Evolutionary conservation across 2,888 invertebrate genomes (phyloP).

Genomic region (Galeopsomyia nigrocyanea): DNA sequence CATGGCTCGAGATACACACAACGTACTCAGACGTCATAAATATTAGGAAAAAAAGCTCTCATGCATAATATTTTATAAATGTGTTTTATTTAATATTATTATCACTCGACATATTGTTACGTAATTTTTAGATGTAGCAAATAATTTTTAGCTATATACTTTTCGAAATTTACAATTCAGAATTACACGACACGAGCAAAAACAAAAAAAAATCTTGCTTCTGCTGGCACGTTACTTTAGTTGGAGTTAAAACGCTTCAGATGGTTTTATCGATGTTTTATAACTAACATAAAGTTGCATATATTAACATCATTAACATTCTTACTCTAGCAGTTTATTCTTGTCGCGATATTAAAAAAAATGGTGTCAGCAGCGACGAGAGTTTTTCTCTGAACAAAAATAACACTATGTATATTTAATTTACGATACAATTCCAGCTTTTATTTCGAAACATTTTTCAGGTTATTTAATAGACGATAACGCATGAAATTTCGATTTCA

Average conservation of each 20-base stretch:
- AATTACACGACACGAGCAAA: background rate
- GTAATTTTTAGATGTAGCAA: background rate
- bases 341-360: background rate
- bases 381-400: slow-evolving; percentile 13
- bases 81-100: background rate
- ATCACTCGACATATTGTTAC: background rate
- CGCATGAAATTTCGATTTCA: slow-evolving; percentile 30
- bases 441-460: slow-evolving; percentile 35
- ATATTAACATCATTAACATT: no score
- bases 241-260: background rate
- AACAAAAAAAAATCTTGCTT: slow-evolving; percentile 26
- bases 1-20: slow-evolving; percentile 40
- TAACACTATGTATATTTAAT: no score
- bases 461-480: slow-evolving; percentile 21
- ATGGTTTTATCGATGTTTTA: slow-evolving; percentile 8
- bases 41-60: slow-evolving; percentile 10
- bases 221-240: background rate
- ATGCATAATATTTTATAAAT: background rate
- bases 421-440: no score
- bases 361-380: slow-evolving; percentile 19
- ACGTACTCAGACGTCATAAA: slow-evolving; percentile 32
- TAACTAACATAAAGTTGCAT: background rate
- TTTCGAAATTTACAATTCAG: no score
- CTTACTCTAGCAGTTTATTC: background rate
- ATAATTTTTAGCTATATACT: no score